These are phyloP conservation scores for Drosophila mimetica DNA, from an alignment of 2,888 invertebrate species.

Conservation along the genomic window DNA sequence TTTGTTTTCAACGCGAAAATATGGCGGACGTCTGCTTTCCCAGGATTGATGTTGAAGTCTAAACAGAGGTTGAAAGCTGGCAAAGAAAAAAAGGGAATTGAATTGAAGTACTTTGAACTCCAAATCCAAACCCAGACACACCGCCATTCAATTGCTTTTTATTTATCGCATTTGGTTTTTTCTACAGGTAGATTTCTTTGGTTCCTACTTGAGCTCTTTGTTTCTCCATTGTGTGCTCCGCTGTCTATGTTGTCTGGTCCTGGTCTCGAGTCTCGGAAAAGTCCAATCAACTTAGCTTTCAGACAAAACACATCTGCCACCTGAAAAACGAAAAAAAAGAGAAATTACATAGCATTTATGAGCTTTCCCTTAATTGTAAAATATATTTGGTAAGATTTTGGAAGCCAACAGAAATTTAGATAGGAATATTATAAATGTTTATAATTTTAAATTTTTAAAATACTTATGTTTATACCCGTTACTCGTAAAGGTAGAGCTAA, in stretches of 20 bases:
- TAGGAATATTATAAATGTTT: too few relatives aligned
- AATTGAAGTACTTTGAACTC: constrained; percentile 4
- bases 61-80: not conserved
- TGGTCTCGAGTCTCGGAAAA: constrained; percentile 22
- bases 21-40: not conserved
- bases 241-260: constrained; percentile 23
- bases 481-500: too few relatives aligned
- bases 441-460: too few relatives aligned
- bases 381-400: too few relatives aligned
- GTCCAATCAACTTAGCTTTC: constrained; percentile 30
- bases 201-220: constrained; percentile 27
- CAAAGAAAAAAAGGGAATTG: not conserved
- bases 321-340: not conserved
- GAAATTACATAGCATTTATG: not conserved
- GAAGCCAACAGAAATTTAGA: too few relatives aligned
- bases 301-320: constrained; percentile 14
- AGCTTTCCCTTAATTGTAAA: not conserved
- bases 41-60: not conserved
- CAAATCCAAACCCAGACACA: constrained; percentile 3
- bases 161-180: constrained; percentile 3
- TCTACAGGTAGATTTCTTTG: constrained; percentile 5
- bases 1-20: constrained; percentile 13
- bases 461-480: too few relatives aligned
- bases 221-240: constrained; percentile 18
- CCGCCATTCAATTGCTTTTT: constrained; percentile 10